These are phyloP conservation scores for Lasioglossum marginatum DNA, from an alignment of 2,888 invertebrate species.

Conservation along the genomic window DNA sequence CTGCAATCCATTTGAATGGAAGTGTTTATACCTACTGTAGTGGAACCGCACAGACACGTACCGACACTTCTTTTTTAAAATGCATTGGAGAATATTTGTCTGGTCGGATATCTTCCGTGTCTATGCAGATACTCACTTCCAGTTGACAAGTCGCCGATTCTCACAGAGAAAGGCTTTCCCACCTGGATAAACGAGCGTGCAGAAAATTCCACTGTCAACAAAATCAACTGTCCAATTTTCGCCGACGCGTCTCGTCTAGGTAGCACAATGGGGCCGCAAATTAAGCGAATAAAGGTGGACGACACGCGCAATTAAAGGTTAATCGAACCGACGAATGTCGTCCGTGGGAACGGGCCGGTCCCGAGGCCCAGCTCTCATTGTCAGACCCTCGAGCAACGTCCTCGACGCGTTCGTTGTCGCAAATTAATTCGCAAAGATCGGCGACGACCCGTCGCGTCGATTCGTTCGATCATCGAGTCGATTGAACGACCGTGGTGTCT, in stretches of 20 bases:
- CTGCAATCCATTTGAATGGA: too few relatives aligned
- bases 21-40: too few relatives aligned
- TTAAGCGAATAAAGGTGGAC: constrained; percentile 24
- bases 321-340: constrained; percentile 38
- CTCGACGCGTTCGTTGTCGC: not conserved
- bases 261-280: not conserved
- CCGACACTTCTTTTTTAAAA: too few relatives aligned
- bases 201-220: too few relatives aligned
- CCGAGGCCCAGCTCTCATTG: not conserved
- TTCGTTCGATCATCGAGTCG: not conserved
- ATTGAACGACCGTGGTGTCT: not conserved
- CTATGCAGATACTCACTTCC: too few relatives aligned
- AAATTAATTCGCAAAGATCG: not conserved
- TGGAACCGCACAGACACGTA: too few relatives aligned
- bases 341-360: constrained; percentile 30
- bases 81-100: too few relatives aligned
- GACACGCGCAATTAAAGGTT: constrained; percentile 23
- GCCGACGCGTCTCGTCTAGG: not conserved
- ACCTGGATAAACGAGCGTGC: too few relatives aligned
- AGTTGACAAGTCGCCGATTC: too few relatives aligned
- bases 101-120: too few relatives aligned
- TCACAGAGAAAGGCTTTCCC: too few relatives aligned
- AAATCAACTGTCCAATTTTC: not conserved
- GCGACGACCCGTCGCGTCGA: not conserved
- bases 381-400: not conserved